Percentiles rank a stretch among this genome's conserved stretches.
phyloP scores from a whole-genome alignment of 2,797 vertebrate genomes.

The Platyrinchus mystaceus region DNA sequence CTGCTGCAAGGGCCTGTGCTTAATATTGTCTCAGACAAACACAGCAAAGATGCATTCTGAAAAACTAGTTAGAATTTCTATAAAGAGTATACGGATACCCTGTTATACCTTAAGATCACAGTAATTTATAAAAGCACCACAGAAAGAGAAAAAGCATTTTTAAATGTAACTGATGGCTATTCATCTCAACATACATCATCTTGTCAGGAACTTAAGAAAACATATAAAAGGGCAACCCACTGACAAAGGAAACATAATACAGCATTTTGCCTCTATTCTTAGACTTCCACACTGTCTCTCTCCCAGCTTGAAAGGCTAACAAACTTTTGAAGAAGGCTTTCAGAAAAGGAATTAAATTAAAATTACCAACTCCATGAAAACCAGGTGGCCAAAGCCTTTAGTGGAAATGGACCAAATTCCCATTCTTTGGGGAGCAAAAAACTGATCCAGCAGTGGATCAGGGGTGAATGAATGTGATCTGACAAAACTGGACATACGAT shows the following conservation, averaged over 20 bases:
- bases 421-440: not conserved
- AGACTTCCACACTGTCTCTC: not conserved
- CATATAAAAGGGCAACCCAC: not conserved
- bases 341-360: not conserved
- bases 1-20: not conserved
- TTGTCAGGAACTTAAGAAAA: slow-evolving; percentile 1
- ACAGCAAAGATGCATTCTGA: not conserved
- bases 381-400: not conserved
- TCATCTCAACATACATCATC: slow-evolving; percentile 3
- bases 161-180: not conserved
- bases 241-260: slow-evolving; percentile 14
- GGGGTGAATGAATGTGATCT: not conserved
- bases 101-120: not conserved
- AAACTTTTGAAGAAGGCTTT: not conserved
- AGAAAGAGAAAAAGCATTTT: slow-evolving; percentile 5
- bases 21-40: not conserved
- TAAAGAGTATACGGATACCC: not conserved
- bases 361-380: not conserved
- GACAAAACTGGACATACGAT: not conserved
- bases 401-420: not conserved
- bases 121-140: not conserved
- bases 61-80: not conserved
- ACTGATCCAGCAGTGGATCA: not conserved
- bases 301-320: not conserved
- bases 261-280: not conserved